Base-by-base conservation (phyloP, 2,113 vertebrate species). In the Onychostoma macrolepis region DNA sequence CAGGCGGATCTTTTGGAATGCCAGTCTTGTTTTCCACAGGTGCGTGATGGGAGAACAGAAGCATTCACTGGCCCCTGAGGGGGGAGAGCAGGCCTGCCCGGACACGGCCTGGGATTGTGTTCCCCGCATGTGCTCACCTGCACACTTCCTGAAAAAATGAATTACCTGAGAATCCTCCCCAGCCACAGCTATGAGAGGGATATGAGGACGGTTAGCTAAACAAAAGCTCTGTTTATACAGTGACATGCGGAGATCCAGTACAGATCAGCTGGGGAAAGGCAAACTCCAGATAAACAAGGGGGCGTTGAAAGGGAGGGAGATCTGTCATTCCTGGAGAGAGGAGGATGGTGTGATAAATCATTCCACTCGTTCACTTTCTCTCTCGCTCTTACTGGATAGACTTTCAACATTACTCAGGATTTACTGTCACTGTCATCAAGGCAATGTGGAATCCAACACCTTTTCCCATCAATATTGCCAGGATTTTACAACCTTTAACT, bases 201-300 rank as follows among this genome's bases (percentile, higher is more conserved):
- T 36, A 83, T 48, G 26, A 71, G 80, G 65, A 83, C 6, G 28
- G 61, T 69, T 78, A 67, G n/a, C 45, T 89, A 91, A 80, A 89
- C 89, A 90, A 86, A 90, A 77, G 82, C 89, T 91, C 78, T 90
- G 91, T 93, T 93, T 93, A 90, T 92, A 91, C 91, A 92, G 92
- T 91, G 92, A 91, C 87, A 88, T 56, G 50, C 75, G 86, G 89
- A 88, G 90, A 86, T 86, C 90, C 81, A 87, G 90, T 91, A 90
- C 90, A 88, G 92, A 89, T 84, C 76, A 80, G 91, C 92, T 87
- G 79, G 86, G 90, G 86, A 84, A 89, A 77, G 63, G 86, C 80
- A 88, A 89, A 86, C 86, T 87, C 88, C 84, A 91, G 84, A 85
- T 87, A 89, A 92, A 91, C 90, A 91, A 89, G 85, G 89, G 83